Base-by-base conservation (phyloP, 2,888 invertebrate species). In the Trachelus tabidus region DNA sequence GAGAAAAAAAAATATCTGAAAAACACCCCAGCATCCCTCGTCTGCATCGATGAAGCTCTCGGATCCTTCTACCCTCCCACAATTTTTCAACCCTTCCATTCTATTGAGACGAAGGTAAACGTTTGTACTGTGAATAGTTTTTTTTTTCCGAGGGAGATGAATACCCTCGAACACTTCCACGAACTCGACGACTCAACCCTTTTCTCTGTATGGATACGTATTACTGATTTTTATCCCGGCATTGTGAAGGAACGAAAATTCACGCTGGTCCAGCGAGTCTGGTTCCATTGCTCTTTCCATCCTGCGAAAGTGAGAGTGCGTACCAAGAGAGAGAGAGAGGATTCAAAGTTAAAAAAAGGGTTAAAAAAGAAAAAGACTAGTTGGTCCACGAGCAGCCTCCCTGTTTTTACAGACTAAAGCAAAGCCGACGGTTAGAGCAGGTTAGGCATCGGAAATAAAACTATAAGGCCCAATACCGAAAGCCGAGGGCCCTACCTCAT, bases 211-310 rank as follows among this genome's bases (percentile, higher is more conserved):
- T 79, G 73, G 76, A 77, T 76, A 37, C 75, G 74, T n/a, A 40
- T 77, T 80, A 79, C 79, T 79, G 80, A 82, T 81, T 82, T 81
- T 82, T 79, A 76, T 79, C 78, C 77, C 77, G 75, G 76, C 69
- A 80, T 83, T 84, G 82, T 84, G 76, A 34, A 34, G 80, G 79
- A 80, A 71, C 76, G 81, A 85, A 83, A 85, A 85, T 86, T 85
- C 83, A 85, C 85, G 84, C 83, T 83, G 56, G 56, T 56, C 56
- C 56, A 56, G 56, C 56, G 23, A 56, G 56, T 23, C 23, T 56
- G 56, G 56, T 23, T 23, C 1, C 56, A 9, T 56, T 56, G 56
- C 56, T 56, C 56, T 56, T 56, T 56, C 56, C 23, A 23, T 56
- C 15, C 56, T 23, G 23, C 56, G 9, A 56, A 56, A 56, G 56